phyloP scores from a whole-genome alignment of 1,140 invertebrate genomes.

The Micrasema longulum region DNA sequence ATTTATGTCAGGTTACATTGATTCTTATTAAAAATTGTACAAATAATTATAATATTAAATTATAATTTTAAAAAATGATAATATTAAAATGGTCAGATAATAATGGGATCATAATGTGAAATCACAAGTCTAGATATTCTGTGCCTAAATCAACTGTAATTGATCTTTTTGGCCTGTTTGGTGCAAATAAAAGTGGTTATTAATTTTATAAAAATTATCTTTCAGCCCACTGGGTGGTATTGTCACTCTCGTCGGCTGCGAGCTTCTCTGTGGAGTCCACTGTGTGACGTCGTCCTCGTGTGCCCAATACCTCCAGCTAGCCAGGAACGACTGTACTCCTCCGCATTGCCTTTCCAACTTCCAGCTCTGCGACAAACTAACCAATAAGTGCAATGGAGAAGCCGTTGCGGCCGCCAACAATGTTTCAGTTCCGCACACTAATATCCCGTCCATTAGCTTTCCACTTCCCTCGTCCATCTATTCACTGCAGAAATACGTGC shows the following conservation, averaged over 20 bases:
- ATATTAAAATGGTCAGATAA: no score
- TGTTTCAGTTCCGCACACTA: neutral
- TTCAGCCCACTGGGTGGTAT: slow-evolving; percentile 66
- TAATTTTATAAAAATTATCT: no score
- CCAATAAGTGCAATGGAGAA: neutral
- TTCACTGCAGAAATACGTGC: slow-evolving; percentile 68
- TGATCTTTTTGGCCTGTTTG: no score
- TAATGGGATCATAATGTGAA: no score
- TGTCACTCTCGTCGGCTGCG: slow-evolving; percentile 72
- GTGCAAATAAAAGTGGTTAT: no score
- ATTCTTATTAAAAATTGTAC: no score
- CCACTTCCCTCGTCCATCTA: slow-evolving; percentile 21
- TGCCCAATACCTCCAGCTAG: slow-evolving; percentile 63
- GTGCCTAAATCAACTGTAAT: no score
- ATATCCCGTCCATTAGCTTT: slow-evolving; percentile 5
- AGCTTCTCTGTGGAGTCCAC: slow-evolving; percentile 74
- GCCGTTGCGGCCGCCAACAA: neutral
- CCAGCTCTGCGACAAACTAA: slow-evolving; percentile 1
- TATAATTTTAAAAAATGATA: no score
- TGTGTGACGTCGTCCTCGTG: slow-evolving; percentile 65
- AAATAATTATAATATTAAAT: no score
- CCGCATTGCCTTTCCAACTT: slow-evolving; percentile 23
- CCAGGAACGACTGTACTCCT: slow-evolving; percentile 58
- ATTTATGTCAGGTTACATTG: no score
- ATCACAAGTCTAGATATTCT: no score